Base-by-base conservation (phyloP, 2,113 vertebrate species). In the Cyprinodon brontotheroides region DNA sequence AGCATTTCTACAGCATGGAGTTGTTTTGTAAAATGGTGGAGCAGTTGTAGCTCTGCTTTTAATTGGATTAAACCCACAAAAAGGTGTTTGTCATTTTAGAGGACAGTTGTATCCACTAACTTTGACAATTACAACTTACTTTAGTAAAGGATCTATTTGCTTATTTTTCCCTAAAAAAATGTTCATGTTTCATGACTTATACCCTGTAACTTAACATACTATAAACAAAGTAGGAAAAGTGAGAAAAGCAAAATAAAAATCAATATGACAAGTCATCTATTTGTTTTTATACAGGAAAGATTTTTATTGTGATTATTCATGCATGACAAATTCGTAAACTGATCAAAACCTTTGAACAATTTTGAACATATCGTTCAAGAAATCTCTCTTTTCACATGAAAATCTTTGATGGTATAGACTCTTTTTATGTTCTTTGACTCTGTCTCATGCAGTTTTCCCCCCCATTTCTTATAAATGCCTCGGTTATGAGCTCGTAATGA, bases 401-500 rank as follows among this genome's bases (percentile, higher is more conserved):
- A 13, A 12, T 48, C 17, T 29, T 29, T 29, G 29, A 29, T 29
- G 29, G 29, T 29, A 29, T 29, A 29, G 29, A 29, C 29, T 29
- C 57, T 57, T 67, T 61, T 53, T 15, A 36, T 75, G 65, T 65
- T 70, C 69, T 36, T 70, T 82, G 39, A 82, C 78, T 83, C 74
- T 81, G 48, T 38, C 15, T 48, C 48, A 70, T n/a, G 45, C 69
- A 77, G 83, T 81, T 65, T 72, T 10, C 63, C 53, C 38, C 43
- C 3, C 22, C 47, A 14, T 79, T 63, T 82, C 64, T 36, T 66
- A 78, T 84, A 74, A 87, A 88, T 83, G 82, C 78, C 72, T 41
- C 80, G 66, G 71, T 84, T 92, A 80, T 86, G 68, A 79, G 72
- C 0, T 65, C 48, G n/a, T 76, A 77, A 77, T 80, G 78, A 57